Conservation (phyloP, 2,888 invertebrate species). For the Dexiosoma caninum region DNA sequence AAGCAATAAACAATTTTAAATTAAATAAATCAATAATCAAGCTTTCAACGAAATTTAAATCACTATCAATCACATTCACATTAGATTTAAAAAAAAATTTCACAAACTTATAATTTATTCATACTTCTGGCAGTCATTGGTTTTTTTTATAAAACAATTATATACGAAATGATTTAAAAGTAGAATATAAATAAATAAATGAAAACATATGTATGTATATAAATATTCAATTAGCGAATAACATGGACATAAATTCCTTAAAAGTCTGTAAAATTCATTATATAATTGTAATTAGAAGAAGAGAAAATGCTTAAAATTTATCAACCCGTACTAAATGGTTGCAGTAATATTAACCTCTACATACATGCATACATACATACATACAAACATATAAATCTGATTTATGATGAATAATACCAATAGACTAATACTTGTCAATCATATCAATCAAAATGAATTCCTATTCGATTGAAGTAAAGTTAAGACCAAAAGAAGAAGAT, state of each 20-base stretch:
- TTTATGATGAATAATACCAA: conserved; percentile 38
- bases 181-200: not conserved
- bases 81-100: no score
- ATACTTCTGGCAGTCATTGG: no score
- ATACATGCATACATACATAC: not conserved
- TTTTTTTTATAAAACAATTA: no score
- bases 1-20: no score
- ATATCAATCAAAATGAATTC: conserved; percentile 45
- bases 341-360: no score
- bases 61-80: no score
- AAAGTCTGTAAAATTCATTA: not conserved
- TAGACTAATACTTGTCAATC: conserved; percentile 46
- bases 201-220: not conserved
- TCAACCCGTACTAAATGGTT: not conserved
- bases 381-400: not conserved
- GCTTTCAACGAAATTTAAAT: no score
- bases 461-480: conserved; percentile 32
- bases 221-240: not conserved
- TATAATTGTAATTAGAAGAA: not conserved
- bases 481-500: not conserved
- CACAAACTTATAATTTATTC: no score
- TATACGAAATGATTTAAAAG: no score
- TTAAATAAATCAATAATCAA: no score
- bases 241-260: not conserved
- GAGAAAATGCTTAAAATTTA: not conserved